These are phyloP conservation scores for Cheilosia impressa DNA, from an alignment of 2,888 invertebrate species.

Conservation along the genomic window DNA sequence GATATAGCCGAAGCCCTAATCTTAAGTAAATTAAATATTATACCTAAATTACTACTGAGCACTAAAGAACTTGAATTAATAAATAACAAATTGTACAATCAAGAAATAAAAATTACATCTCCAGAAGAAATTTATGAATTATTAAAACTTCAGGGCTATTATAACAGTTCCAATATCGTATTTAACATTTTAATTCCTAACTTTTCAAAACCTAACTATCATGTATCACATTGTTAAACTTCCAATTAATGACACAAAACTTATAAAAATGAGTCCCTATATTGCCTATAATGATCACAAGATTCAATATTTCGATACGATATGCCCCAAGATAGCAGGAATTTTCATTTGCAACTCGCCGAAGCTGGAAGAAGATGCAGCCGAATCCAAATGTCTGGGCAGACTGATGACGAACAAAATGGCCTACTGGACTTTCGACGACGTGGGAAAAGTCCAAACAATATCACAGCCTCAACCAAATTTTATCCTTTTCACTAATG, in stretches of 20 bases:
- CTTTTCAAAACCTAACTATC: conserved; percentile 16
- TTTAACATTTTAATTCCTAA: conserved; percentile 54
- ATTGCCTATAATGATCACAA: conserved; percentile 1
- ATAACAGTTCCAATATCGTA: conserved; percentile 51
- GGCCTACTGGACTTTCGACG: conserved; percentile 35
- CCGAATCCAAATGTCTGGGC: conserved; percentile 26
- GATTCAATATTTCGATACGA: conserved; percentile 30
- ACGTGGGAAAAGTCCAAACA: neutral
- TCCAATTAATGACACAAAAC: conserved; percentile 39
- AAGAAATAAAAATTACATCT: conserved; percentile 19
- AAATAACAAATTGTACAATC: conserved; percentile 12
- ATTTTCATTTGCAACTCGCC: conserved; percentile 27
- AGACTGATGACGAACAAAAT: conserved; percentile 17
- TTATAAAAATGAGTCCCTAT: conserved; percentile 18
- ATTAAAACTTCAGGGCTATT: conserved; percentile 56
- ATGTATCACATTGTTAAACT: conserved; percentile 42
- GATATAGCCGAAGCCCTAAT: conserved; percentile 47
- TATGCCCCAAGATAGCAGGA: conserved; percentile 43
- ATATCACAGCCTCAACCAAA: conserved; percentile 31
- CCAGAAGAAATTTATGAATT: conserved; percentile 62
- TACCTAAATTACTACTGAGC: conserved; percentile 49
- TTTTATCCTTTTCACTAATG: conserved; percentile 21
- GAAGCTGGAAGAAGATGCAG: conserved; percentile 1
- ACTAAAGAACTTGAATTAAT: conserved; percentile 35
- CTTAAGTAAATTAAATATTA: conserved; percentile 45